These are phyloP conservation scores for Caenorhabditis sp. DNA, from an alignment of 2,888 invertebrate genomes.

Conservation along the genomic window DNA sequence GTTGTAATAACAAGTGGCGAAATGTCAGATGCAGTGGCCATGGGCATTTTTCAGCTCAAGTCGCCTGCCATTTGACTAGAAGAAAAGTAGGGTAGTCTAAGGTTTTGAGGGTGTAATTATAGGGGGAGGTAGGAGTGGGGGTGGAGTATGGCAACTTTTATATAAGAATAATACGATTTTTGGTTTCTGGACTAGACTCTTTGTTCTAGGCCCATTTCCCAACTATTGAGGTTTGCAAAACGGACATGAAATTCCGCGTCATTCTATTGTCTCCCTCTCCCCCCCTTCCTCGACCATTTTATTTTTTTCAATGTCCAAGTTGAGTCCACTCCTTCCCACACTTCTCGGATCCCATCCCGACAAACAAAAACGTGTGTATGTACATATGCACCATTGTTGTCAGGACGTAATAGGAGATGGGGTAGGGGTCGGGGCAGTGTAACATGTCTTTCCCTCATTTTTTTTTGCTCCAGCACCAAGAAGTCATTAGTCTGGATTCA, in stretches of 20 bases:
- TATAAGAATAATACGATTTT: too few relatives aligned
- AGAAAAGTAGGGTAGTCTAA: neutral
- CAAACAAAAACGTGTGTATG: too few relatives aligned
- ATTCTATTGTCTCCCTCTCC: too few relatives aligned
- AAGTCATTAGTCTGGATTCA: slow-evolving; percentile 53
- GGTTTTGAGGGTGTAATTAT: neutral
- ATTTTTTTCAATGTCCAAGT: too few relatives aligned
- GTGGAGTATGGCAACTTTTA: too few relatives aligned
- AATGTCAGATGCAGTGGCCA: slow-evolving; percentile 31
- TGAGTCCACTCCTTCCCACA: slow-evolving; percentile 20
- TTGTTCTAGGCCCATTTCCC: too few relatives aligned
- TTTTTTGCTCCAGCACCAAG: neutral
- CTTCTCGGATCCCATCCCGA: neutral
- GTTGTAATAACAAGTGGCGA: slow-evolving; percentile 16
- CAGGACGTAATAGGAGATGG: slow-evolving; percentile 15
- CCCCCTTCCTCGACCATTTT: too few relatives aligned
- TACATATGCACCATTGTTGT: neutral
- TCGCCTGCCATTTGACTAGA: slow-evolving; percentile 1
- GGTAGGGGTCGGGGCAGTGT: too few relatives aligned
- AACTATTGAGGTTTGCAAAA: too few relatives aligned
- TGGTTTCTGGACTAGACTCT: too few relatives aligned
- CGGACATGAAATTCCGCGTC: too few relatives aligned
- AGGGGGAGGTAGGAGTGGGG: neutral
- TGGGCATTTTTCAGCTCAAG: too few relatives aligned
- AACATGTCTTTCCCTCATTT: neutral